Conservation (phyloP, 2,113 vertebrate species). For the Pao palembangensis region DNA sequence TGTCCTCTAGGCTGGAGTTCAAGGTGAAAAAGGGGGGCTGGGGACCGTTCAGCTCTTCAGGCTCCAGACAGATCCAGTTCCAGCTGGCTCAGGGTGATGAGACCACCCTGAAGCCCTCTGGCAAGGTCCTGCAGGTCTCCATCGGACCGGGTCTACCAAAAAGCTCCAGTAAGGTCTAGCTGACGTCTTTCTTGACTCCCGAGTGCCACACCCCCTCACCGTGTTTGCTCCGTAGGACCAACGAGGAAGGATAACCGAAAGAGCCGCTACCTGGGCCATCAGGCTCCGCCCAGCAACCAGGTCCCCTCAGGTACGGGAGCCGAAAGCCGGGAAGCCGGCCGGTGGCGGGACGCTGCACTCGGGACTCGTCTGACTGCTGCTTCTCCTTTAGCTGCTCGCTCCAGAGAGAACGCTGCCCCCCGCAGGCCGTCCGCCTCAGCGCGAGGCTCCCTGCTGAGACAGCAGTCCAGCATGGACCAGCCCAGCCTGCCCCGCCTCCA, state of each 20-base stretch:
- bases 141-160: slow-evolving; percentile 78
- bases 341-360: not conserved
- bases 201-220: not conserved
- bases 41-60: slow-evolving; percentile 75
- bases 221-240: slow-evolving; percentile 64
- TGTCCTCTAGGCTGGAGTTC: slow-evolving; percentile 76
- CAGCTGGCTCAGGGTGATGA: slow-evolving; percentile 72
- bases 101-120: slow-evolving; percentile 65
- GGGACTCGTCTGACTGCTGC: rapidly evolving
- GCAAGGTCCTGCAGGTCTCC: slow-evolving; percentile 73
- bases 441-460: slow-evolving; percentile 67
- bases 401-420: slow-evolving; percentile 4
- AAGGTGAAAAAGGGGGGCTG: slow-evolving; percentile 84
- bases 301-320: slow-evolving; percentile 46
- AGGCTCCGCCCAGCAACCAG: slow-evolving; percentile 8
- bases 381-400: slow-evolving; percentile 18
- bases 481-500: slow-evolving; percentile 75
- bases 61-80: slow-evolving; percentile 82
- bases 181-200: rapidly evolving
- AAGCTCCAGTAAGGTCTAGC: slow-evolving; percentile 72
- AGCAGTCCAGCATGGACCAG: slow-evolving; percentile 79
- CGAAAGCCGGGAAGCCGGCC: not conserved
- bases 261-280: slow-evolving; percentile 60
- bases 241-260: slow-evolving; percentile 78
- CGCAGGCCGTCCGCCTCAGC: slow-evolving; percentile 8